These are phyloP conservation scores for Lithodes maja DNA, from an alignment of 2,888 invertebrate species.

Conservation along the genomic window DNA sequence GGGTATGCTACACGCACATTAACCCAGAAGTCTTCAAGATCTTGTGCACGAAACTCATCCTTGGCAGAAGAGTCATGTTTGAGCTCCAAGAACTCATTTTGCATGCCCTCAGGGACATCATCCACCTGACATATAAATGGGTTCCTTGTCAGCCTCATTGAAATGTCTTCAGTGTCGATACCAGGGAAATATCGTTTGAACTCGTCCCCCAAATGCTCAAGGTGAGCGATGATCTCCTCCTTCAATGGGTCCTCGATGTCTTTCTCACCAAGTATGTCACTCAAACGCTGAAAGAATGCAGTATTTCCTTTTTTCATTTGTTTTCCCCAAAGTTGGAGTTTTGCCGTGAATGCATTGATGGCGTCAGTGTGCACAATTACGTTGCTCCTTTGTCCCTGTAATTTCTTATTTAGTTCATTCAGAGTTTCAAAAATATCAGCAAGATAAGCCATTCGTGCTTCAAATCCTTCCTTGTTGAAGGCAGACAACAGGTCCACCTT, in stretches of 20 bases:
- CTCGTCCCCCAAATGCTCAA: conserved; percentile 38
- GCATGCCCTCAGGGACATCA: conserved; percentile 41
- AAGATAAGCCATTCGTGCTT: neutral
- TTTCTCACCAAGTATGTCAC: too few species aligned
- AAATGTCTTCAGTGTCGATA: conserved; percentile 35
- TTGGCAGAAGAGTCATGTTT: conserved; percentile 38
- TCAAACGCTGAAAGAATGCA: too few species aligned
- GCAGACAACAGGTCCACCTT: neutral
- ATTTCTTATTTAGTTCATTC: conserved; percentile 4
- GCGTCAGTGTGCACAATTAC: neutral
- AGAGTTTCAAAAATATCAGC: conserved; percentile 20
- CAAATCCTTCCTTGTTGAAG: neutral
- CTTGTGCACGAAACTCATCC: conserved; percentile 33
- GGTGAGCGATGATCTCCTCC: conserved; percentile 44
- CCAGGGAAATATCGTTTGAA: conserved; percentile 39
- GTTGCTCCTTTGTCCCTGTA: neutral
- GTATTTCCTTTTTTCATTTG: too few species aligned
- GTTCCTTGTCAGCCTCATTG: conserved; percentile 32
- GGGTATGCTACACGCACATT: conserved; percentile 29
- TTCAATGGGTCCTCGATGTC: conserved; percentile 35
- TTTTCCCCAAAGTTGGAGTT: conserved; percentile 8
- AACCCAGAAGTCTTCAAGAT: conserved; percentile 29
- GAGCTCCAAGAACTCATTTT: conserved; percentile 31
- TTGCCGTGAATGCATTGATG: conserved; percentile 28
- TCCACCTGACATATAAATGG: conserved; percentile 41